Conservation (phyloP, 2,797 vertebrate species). For the Coendou prehensilis region DNA sequence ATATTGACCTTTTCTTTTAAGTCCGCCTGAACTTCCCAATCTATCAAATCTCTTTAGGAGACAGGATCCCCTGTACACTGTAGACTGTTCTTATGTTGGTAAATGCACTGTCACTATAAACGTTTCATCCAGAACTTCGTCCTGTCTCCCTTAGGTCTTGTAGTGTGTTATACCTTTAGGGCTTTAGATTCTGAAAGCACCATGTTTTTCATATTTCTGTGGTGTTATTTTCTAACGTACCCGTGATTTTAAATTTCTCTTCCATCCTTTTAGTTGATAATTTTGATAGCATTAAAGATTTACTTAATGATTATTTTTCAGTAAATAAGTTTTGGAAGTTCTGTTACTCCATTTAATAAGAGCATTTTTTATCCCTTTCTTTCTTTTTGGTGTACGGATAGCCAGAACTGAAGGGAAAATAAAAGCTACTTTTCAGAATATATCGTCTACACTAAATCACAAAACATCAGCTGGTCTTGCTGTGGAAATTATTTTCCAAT, state of each 20-base stretch:
- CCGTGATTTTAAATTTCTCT: constrained; percentile 87
- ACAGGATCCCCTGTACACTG: constrained; percentile 75
- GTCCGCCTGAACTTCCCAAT: constrained; percentile 46
- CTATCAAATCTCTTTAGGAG: constrained; percentile 71
- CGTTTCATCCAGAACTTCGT: constrained; percentile 86
- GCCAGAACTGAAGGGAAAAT: constrained; percentile 49
- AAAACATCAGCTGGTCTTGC: constrained; percentile 46
- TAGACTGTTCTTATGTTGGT: constrained; percentile 73
- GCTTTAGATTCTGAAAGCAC: constrained; percentile 85
- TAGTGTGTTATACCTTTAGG: constrained; percentile 83
- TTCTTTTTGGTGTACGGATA: constrained; percentile 39
- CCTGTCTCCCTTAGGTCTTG: constrained; percentile 81
- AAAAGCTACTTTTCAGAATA: constrained; percentile 47
- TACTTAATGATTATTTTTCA: constrained; percentile 78
- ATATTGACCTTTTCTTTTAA: constrained; percentile 71
- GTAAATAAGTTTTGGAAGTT: constrained; percentile 80
- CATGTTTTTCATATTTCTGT: constrained; percentile 86
- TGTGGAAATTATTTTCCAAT: constrained; percentile 63
- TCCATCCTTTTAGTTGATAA: constrained; percentile 81
- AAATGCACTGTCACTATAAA: constrained; percentile 83
- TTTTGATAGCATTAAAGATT: constrained; percentile 81
- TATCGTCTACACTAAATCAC: background rate
- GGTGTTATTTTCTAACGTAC: constrained; percentile 85
- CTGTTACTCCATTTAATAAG: constrained; percentile 64
- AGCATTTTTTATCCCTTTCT: constrained; percentile 54